Conservation (phyloP, 1,140 invertebrate species). For the Magallana angulata region DNA sequence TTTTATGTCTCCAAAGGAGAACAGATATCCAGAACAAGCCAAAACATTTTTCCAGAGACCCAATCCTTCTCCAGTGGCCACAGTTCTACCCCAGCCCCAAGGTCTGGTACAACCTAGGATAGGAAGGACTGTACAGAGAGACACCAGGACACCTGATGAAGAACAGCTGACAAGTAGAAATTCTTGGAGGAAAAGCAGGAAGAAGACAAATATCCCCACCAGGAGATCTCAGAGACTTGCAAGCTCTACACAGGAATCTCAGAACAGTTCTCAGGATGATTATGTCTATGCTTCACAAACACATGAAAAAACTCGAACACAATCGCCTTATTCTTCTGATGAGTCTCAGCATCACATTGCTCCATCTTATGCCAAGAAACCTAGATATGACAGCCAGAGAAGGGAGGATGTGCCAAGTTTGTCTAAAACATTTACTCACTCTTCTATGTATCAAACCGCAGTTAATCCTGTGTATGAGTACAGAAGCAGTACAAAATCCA, state of each 20-base stretch:
- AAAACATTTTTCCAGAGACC: slow-evolving; percentile 43
- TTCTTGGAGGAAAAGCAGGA: neutral
- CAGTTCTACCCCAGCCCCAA: slow-evolving; percentile 51
- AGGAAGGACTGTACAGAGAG: neutral
- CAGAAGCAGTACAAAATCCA: neutral
- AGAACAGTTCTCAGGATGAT: neutral
- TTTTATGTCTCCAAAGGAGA: neutral
- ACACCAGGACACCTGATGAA: neutral
- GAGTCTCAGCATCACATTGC: neutral
- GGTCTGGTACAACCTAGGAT: neutral
- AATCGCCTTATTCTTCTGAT: neutral
- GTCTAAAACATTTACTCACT: neutral
- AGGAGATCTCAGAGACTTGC: slow-evolving; percentile 50
- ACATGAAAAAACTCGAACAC: neutral
- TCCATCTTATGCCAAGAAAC: slow-evolving; percentile 6
- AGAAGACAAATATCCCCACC: slow-evolving; percentile 3
- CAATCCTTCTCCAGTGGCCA: slow-evolving; percentile 56
- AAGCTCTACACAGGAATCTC: neutral
- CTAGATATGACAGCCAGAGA: neutral
- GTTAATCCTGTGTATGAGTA: neutral
- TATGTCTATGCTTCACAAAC: neutral
- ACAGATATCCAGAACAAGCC: neutral
- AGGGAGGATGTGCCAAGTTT: neutral
- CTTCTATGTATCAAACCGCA: neutral
- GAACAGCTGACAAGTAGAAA: neutral